Evolutionary conservation across 2,797 vertebrate species (phyloP).

Genomic region (Ciconia nigra): DNA sequence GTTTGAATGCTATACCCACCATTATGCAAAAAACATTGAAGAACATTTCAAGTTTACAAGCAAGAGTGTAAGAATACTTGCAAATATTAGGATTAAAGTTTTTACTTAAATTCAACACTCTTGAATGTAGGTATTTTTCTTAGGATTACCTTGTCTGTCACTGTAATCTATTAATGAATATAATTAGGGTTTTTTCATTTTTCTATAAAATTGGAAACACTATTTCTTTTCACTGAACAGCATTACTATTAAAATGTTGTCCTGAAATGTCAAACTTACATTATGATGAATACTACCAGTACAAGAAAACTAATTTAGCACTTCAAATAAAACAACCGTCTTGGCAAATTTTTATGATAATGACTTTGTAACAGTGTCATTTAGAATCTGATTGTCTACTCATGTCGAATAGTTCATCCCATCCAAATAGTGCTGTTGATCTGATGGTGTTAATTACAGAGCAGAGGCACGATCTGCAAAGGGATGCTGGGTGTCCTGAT

Average conservation of each 20-base stretch:
- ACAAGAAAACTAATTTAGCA: conserved; percentile 53
- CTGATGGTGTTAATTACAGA: neutral
- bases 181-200: neutral
- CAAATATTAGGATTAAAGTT: neutral
- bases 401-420: neutral
- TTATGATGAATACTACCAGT: conserved; percentile 43
- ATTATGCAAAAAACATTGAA: neutral
- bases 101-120: neutral
- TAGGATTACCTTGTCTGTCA: neutral
- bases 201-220: neutral
- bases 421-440: neutral
- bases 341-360: conserved; percentile 53
- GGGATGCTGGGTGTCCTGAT: neutral
- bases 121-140: neutral
- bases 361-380: conserved; percentile 7
- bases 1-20: neutral
- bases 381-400: conserved; percentile 16
- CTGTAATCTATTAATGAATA: conserved; percentile 5
- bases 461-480: neutral
- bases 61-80: neutral
- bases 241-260: conserved; percentile 41
- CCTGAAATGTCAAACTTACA: conserved; percentile 39
- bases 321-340: neutral
- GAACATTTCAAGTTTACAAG: neutral
- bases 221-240: neutral